Base-by-base conservation (phyloP, 2,888 invertebrate genomes). In the Pterostichus niger region DNA sequence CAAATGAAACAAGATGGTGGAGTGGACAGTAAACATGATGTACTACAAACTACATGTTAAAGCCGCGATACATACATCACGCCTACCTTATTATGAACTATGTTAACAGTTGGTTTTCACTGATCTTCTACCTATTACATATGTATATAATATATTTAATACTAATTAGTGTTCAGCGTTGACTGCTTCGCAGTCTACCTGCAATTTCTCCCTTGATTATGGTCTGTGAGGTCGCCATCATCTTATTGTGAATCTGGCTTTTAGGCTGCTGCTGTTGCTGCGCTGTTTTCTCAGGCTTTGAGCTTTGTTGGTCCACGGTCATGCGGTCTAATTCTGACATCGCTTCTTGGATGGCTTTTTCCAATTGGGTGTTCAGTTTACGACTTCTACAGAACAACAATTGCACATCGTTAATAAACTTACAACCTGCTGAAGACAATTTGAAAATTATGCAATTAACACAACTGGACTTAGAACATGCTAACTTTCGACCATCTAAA, bases 311-410 rank as follows among this genome's bases (percentile, higher is more conserved):
- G 17, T 85, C 84, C 84, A 91, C 92, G 44, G 92, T 92, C 88
- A 93, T 93, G 89, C 94, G 93, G 90, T 97, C 97, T 88, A 97
- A 91, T 90, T 97, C 97, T 85, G 94, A 92, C 96, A 97, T 96
- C 82, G 97, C 97, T 91, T 97, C 97, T 91, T 97, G 97, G 88
- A 97, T 97, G 82, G 97, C 97, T 88, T 95, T 95, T 91, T 97
- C 97, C 88, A 97, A 92, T 89, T 96, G 95, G 86, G 94, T 94
- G 91, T 96, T 97, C 93, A 97, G 92, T 95, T 97, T 97, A 93
- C 97, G 94, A 93, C 96, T 96, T 94, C 97, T 97, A 78, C 17
- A 59, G 15, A 79, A 13, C n/a, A 49, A 49, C 10, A 49, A 24
- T 24, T 24, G 1, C 24, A 24, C 24, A 24, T 24, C 24, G 24